A percentile compares a stretch with the other conserved stretches of the same genome.
Conservation (phyloP, 2,888 invertebrate species). For the Eilema depressum region DNA sequence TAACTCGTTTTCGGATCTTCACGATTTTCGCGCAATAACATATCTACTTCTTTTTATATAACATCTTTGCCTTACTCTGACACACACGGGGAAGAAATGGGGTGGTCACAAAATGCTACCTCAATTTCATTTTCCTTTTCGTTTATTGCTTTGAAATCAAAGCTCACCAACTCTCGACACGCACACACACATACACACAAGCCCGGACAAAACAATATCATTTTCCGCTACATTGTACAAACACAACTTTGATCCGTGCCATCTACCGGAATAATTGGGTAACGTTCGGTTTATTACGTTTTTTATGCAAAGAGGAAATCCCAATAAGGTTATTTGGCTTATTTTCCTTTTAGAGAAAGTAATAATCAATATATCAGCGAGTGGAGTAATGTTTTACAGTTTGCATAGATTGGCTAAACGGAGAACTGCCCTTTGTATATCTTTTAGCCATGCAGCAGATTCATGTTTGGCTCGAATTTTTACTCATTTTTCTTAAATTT, state of each 20-base stretch:
- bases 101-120: background rate
- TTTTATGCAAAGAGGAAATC: constrained; percentile 3
- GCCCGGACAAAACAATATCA: constrained; percentile 2
- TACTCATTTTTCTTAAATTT: too few species aligned
- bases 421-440: too few species aligned
- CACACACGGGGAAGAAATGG: too few species aligned
- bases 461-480: too few species aligned
- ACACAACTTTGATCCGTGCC: constrained; percentile 8
- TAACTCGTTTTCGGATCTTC: too few species aligned
- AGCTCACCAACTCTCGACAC: background rate
- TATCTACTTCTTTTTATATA: too few species aligned
- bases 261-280: constrained; percentile 15
- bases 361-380: background rate
- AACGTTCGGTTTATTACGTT: background rate
- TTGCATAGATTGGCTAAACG: too few species aligned
- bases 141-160: constrained; percentile 10
- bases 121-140: background rate
- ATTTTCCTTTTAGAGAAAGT: background rate
- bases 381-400: background rate
- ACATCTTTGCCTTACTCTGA: too few species aligned
- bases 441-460: too few species aligned
- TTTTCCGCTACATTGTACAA: background rate
- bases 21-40: too few species aligned
- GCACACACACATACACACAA: background rate
- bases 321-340: background rate